phyloP scores from a whole-genome alignment of 2,113 vertebrate species.

The Amblyopsis rosae region DNA sequence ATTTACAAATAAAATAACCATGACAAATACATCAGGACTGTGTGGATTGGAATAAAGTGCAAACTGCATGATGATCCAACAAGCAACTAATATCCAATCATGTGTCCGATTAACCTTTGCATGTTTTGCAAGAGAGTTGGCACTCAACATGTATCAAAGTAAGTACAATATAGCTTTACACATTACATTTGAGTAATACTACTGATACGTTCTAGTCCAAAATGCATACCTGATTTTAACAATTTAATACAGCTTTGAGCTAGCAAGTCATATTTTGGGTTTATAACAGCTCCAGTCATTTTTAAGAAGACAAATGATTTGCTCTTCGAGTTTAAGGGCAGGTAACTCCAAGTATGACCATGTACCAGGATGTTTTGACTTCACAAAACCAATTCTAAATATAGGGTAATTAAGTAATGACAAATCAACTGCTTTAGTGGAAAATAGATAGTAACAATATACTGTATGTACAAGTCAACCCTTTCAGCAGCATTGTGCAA shows the following conservation, averaged over 20 bases:
- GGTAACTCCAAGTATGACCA: slow-evolving; percentile 6
- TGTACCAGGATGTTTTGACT: not conserved
- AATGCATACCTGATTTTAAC: not conserved
- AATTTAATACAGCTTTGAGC: not conserved
- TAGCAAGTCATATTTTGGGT: not conserved
- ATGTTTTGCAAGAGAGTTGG: not conserved
- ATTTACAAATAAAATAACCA: not conserved
- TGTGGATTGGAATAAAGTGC: not conserved
- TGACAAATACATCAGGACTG: not conserved
- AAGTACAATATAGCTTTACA: slow-evolving; percentile 28
- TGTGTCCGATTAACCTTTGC: slow-evolving; percentile 12
- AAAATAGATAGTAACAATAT: too few relatives aligned
- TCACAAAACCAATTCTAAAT: not conserved
- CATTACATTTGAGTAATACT: not conserved
- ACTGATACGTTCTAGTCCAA: not conserved
- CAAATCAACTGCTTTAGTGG: too few relatives aligned
- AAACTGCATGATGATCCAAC: not conserved
- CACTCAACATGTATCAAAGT: slow-evolving; percentile 1
- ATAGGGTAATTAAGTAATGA: too few relatives aligned
- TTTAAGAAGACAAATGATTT: slow-evolving; percentile 4
- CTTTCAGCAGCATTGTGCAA: slow-evolving; percentile 28
- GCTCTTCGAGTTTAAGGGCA: slow-evolving; percentile 29
- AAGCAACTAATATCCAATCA: slow-evolving; percentile 4
- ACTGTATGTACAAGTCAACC: not conserved
- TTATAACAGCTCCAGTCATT: not conserved